These are phyloP conservation scores for Capreolus pygargus DNA, from an alignment of 2,113 vertebrate genomes.

Conservation along the genomic window DNA sequence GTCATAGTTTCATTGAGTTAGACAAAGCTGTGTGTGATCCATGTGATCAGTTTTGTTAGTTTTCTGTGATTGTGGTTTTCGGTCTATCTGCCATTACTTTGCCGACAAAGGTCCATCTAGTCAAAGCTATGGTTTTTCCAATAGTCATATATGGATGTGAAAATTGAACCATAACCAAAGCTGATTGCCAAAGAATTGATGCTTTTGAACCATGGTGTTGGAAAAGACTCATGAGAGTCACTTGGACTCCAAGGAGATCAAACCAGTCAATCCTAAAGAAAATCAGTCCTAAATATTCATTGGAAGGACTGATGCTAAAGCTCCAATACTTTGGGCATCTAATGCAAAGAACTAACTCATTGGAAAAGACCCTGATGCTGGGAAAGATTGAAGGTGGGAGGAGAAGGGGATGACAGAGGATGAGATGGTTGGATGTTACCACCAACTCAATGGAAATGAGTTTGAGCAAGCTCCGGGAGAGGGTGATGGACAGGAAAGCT, in stretches of 20 bases:
- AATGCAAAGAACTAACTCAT: not conserved
- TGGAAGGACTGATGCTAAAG: not conserved
- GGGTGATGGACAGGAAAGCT: not conserved
- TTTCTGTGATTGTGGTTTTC: not conserved
- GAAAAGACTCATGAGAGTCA: not conserved
- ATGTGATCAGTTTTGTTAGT: not conserved
- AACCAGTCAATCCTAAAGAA: not conserved
- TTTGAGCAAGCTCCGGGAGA: not conserved
- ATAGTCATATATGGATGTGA: not conserved
- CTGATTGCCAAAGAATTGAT: not conserved
- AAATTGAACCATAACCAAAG: not conserved
- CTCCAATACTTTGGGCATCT: not conserved
- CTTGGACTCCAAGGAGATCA: not conserved
- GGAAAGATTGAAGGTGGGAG: not conserved
- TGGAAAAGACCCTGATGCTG: not conserved
- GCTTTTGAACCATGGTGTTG: not conserved
- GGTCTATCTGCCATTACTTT: not conserved
- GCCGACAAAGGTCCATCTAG: not conserved
- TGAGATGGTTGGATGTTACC: not conserved
- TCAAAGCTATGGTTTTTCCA: not conserved
- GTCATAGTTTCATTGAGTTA: not conserved
- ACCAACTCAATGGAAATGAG: not conserved
- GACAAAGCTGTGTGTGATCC: not conserved
- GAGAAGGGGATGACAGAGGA: not conserved
- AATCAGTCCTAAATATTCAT: not conserved